Evolutionary conservation across 2,888 invertebrate species (phyloP).

Genomic region (Pediacus dermestoides): DNA sequence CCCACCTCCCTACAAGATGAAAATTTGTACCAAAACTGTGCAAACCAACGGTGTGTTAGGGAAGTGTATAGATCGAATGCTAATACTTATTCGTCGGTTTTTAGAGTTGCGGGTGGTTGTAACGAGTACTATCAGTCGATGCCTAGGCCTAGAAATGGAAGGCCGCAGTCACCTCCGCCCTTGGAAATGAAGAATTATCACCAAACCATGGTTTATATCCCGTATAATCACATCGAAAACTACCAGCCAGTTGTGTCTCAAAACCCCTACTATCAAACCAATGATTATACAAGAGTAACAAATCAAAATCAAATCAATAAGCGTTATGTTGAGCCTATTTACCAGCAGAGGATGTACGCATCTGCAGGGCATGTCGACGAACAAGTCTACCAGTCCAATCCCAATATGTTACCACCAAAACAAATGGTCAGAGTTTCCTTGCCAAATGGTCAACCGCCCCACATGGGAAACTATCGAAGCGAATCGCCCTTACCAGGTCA

Average conservation of each 20-base stretch:
- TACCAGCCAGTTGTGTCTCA: slow-evolving; percentile 30
- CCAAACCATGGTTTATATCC: slow-evolving; percentile 66
- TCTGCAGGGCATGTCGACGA: slow-evolving; percentile 36
- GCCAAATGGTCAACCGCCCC: slow-evolving; percentile 28
- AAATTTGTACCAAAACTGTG: slow-evolving; percentile 54
- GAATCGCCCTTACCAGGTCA: slow-evolving; percentile 48
- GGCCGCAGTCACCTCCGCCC: slow-evolving; percentile 70
- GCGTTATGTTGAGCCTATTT: slow-evolving; percentile 44
- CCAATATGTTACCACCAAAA: slow-evolving; percentile 32
- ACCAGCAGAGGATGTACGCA: slow-evolving; percentile 37
- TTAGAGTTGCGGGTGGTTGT: slow-evolving; percentile 42
- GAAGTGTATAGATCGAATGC: slow-evolving; percentile 37
- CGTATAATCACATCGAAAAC: slow-evolving; percentile 56
- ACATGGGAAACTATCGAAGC: not conserved
- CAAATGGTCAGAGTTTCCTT: slow-evolving; percentile 34
- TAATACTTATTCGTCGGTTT: slow-evolving; percentile 39
- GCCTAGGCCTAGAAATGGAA: slow-evolving; percentile 49
- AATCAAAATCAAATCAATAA: slow-evolving; percentile 49
- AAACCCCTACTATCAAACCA: slow-evolving; percentile 38
- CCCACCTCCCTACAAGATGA: slow-evolving; percentile 48
- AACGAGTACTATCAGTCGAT: slow-evolving; percentile 43
- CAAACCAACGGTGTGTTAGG: slow-evolving; percentile 40
- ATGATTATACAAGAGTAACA: slow-evolving; percentile 41
- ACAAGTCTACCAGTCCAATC: slow-evolving; percentile 39
- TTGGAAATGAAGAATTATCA: slow-evolving; percentile 60